These are phyloP conservation scores for Nemotelus nigrinus DNA, from an alignment of 2,888 invertebrate species.

Conservation along the genomic window DNA sequence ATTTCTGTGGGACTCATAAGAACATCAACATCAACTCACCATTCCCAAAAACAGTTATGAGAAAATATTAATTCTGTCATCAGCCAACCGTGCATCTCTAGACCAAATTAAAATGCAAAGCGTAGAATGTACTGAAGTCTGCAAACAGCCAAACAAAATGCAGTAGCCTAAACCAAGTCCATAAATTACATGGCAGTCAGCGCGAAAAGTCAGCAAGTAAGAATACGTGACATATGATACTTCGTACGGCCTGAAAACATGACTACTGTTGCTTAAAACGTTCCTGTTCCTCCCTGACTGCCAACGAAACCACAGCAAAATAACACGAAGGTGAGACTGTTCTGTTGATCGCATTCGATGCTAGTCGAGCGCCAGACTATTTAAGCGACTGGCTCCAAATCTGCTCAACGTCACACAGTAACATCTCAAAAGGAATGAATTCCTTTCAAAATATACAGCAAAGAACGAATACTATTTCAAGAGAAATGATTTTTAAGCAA, in stretches of 20 bases:
- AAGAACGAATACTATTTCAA: not conserved
- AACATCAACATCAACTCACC: no score
- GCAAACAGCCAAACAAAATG: slow-evolving; percentile 1
- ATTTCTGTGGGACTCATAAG: no score
- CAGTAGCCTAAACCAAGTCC: slow-evolving; percentile 31
- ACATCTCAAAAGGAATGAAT: not conserved
- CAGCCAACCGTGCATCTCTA: no score
- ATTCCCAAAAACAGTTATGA: no score
- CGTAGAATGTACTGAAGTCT: not conserved
- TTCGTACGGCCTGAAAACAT: slow-evolving; percentile 42
- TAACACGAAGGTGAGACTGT: slow-evolving; percentile 32
- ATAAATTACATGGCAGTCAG: slow-evolving; percentile 39
- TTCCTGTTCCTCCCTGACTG: slow-evolving; percentile 35
- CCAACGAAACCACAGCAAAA: slow-evolving; percentile 23
- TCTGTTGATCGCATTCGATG: not conserved
- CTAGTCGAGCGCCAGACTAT: slow-evolving; percentile 3
- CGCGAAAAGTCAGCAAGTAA: slow-evolving; percentile 37
- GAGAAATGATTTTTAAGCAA: no score
- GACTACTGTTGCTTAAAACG: slow-evolving; percentile 38
- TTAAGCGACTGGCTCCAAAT: not conserved
- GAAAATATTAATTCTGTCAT: no score
- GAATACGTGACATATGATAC: slow-evolving; percentile 44
- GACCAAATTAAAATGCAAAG: slow-evolving; percentile 14
- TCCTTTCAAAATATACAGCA: not conserved
- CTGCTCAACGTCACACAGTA: not conserved